Conservation (phyloP, 1,140 invertebrate genomes). For the Bombus fervidus region DNA sequence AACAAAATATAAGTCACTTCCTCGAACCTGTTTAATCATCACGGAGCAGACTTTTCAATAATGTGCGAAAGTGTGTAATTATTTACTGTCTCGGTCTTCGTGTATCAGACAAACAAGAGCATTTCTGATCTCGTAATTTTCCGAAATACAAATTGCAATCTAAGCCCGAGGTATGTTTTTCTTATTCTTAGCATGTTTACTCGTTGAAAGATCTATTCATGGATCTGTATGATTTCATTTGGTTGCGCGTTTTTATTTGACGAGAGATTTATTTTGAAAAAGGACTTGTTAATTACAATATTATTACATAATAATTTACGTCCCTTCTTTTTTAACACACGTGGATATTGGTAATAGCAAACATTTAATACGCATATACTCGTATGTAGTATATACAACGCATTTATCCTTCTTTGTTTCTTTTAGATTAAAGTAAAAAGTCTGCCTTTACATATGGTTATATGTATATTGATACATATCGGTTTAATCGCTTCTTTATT, state of each 20-base stretch:
- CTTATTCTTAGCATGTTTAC: neutral
- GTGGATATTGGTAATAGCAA: neutral
- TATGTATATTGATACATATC: neutral
- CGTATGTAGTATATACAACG: neutral
- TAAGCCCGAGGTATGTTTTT: slow-evolving; percentile 28
- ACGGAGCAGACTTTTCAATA: neutral
- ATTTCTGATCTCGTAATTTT: neutral
- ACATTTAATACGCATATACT: neutral
- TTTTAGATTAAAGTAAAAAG: neutral
- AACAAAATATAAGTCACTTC: neutral
- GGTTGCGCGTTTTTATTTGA: neutral
- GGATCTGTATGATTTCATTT: neutral
- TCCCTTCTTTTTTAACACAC: neutral
- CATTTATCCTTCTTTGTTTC: neutral
- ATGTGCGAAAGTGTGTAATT: slow-evolving; percentile 13
- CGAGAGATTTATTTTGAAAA: neutral
- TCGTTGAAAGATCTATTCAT: neutral
- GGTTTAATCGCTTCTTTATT: neutral
- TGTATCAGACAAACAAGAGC: neutral
- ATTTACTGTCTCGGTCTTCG: neutral
- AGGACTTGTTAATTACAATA: neutral
- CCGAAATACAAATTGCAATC: neutral
- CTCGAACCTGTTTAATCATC: neutral
- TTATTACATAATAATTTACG: too few relatives aligned
- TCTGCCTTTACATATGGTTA: neutral